Conservation (phyloP, 1,140 invertebrate genomes). For the Zaprionus taronus region DNA sequence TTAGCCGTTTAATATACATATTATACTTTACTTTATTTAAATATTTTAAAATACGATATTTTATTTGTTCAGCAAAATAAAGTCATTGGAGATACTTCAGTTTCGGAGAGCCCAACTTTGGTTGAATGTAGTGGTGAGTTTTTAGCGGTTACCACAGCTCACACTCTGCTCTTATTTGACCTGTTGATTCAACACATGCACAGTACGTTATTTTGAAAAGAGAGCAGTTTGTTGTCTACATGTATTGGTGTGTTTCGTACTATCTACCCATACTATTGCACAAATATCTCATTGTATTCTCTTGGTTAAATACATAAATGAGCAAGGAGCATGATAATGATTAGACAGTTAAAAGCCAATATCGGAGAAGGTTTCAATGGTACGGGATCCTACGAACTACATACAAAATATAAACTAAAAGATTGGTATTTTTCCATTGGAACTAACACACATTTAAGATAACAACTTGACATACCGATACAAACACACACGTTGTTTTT, state of each 20-base stretch:
- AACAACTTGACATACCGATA: neutral
- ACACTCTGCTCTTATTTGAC: neutral
- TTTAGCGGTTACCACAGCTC: neutral
- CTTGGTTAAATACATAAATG: neutral
- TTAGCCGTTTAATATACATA: neutral
- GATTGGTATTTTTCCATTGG: neutral
- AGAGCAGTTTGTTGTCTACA: neutral
- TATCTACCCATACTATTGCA: conserved; percentile 2
- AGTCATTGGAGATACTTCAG: neutral
- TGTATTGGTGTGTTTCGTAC: conserved; percentile 5
- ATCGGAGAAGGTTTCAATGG: no score
- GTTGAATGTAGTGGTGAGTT: conserved; percentile 1
- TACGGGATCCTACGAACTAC: neutral
- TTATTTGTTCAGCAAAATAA: neutral
- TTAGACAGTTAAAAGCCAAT: neutral
- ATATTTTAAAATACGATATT: neutral
- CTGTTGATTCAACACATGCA: no score
- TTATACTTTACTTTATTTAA: no score
- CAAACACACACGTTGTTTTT: no score
- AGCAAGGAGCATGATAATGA: neutral
- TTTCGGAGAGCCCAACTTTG: neutral
- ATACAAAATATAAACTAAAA: no score
- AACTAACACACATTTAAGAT: neutral
- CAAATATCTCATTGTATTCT: neutral
- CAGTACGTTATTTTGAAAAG: no score